Base-by-base conservation (phyloP, 2,797 vertebrate species). In the Neoniphon sammara region DNA sequence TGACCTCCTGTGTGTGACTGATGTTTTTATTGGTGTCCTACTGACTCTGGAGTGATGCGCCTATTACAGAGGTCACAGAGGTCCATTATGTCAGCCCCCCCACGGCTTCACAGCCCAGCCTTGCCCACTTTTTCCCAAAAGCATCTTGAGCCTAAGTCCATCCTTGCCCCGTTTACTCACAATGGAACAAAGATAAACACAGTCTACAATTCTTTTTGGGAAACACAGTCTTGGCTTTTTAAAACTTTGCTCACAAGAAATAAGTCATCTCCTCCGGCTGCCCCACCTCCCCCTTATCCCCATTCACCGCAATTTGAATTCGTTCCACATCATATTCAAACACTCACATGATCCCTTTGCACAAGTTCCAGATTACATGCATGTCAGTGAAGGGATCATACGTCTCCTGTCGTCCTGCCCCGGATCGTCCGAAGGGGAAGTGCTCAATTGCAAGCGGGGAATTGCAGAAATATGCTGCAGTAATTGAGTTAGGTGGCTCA, bases 1-100 rank as follows among this genome's bases (percentile, higher is more conserved):
- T 80, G 88, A 90, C 86, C 89, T 88, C 64, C 70, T 68, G 72
- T 64, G 72, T 77, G 72, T 88, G 87, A 91, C 85, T 90, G 90
- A 91, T 88, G 84, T 63, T 90, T 91, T 91, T 90, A 91, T 89
- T 91, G 85, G 81, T 88, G 82, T 91, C 87, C 84, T 85, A 84
- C 87, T 81, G 87, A 89, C 84, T 90, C 81, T 59, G 82, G 78
- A 88, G 78, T 85, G 90, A 91, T 91, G 77, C 55, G 88, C 87
- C 87, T 86, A 85, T 92, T 91, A 92, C 15, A 74, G 71, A 84
- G 90, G 91, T 92, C 90, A 86, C 69, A 52, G 60, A 77, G 87
- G 88, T 82, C 84, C 68, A 72, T 85, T 80, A 82, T 84, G 69
- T 77, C 62, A 52, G 62, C 10, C 39, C 23, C 66, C 27, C 53